These are phyloP conservation scores for Silurus lanzhouensis DNA, from an alignment of 2,797 vertebrate genomes.

Conservation along the genomic window DNA sequence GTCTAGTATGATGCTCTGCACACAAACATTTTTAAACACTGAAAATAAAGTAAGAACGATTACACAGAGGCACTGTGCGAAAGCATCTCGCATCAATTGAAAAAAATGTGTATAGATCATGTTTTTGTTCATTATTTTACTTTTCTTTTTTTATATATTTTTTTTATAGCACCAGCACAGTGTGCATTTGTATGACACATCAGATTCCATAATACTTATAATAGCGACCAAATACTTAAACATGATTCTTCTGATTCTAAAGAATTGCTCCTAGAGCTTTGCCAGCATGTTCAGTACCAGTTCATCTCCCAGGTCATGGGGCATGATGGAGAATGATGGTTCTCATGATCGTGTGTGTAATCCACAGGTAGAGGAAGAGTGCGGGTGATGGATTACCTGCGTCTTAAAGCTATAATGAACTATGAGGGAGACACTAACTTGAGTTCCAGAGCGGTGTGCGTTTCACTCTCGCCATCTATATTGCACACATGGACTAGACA, in stretches of 20 bases:
- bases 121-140: no score
- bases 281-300: neutral
- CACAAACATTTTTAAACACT: no score
- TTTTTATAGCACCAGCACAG: no score
- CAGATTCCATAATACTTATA: no score
- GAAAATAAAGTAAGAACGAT: neutral
- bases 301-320: conserved; percentile 8
- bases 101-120: neutral
- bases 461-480: conserved; percentile 87
- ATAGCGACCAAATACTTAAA: no score
- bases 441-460: conserved; percentile 89
- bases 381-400: conserved; percentile 70
- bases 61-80: neutral
- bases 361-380: conserved; percentile 44
- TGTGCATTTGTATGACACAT: no score
- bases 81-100: neutral
- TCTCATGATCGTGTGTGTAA: conserved; percentile 35
- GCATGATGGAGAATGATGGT: conserved; percentile 2
- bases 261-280: neutral
- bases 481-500: conserved; percentile 88
- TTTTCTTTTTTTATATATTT: no score
- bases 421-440: conserved; percentile 82
- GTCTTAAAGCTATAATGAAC: conserved; percentile 69
- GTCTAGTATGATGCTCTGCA: no score
- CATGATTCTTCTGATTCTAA: no score